Conservation (phyloP, 2,113 vertebrate genomes). For the Chauna torquata region DNA sequence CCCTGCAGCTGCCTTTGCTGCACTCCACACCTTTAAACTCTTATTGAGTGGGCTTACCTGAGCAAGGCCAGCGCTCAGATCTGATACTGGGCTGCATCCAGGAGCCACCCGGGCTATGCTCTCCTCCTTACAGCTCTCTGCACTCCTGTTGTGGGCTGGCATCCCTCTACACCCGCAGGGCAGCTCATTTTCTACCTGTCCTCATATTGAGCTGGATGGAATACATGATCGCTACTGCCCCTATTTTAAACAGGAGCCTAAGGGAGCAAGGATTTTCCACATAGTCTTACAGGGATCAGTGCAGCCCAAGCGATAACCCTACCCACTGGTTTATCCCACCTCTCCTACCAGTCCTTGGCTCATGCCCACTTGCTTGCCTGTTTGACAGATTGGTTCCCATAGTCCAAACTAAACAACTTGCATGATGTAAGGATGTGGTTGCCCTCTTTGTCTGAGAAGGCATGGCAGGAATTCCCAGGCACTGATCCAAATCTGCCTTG, state of each 20-base stretch:
- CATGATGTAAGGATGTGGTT: neutral
- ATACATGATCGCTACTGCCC: neutral
- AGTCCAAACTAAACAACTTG: neutral
- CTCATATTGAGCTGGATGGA: neutral
- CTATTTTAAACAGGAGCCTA: neutral
- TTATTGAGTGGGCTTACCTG: neutral
- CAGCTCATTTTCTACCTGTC: neutral
- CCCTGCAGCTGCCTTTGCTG: neutral
- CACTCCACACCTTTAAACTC: constrained; percentile 17
- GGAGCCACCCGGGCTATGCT: accelerated
- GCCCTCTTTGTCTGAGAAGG: neutral
- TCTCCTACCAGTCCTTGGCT: neutral
- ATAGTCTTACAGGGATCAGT: accelerated
- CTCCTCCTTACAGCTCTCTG: neutral
- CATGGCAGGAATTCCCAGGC: constrained; percentile 15
- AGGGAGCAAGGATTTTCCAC: neutral
- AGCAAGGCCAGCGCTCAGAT: neutral
- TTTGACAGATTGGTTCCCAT: neutral
- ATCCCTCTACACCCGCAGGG: neutral
- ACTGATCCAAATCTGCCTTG: neutral
- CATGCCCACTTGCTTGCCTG: neutral
- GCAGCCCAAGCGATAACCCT: neutral
- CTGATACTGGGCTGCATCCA: accelerated
- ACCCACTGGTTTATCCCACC: neutral
- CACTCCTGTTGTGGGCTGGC: neutral